These are phyloP conservation scores for Bos indicus DNA, from an alignment of 2,113 vertebrate genomes.

Conservation along the genomic window DNA sequence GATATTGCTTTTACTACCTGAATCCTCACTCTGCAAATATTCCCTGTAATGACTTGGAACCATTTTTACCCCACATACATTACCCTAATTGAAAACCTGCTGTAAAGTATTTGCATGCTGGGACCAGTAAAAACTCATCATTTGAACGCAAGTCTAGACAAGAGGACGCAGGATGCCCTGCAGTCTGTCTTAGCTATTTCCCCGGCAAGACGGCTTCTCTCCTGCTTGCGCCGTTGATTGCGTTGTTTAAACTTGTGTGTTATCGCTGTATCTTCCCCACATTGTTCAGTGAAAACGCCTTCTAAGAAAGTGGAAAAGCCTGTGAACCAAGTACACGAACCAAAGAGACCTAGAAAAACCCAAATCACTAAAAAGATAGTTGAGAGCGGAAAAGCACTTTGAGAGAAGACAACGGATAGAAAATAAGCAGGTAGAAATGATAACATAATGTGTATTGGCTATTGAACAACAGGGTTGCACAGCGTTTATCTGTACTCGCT, in stretches of 20 bases:
- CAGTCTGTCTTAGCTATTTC: background rate
- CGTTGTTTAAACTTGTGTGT: background rate
- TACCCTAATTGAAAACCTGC: background rate
- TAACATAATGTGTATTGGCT: background rate
- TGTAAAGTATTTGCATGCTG: background rate
- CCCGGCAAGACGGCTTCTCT: background rate
- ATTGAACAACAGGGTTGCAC: background rate
- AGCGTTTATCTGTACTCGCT: background rate
- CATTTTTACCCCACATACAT: background rate
- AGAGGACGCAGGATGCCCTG: background rate
- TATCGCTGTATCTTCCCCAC: background rate
- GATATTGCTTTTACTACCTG: background rate
- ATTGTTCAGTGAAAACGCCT: background rate
- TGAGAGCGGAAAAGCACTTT: background rate
- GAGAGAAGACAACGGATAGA: background rate
- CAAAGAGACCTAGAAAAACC: background rate
- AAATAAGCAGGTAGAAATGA: background rate
- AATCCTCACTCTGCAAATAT: background rate
- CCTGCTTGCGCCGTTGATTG: background rate
- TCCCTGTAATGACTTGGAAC: background rate
- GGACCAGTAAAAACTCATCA: slow-evolving; percentile 7
- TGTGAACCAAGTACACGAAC: background rate
- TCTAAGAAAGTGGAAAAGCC: background rate
- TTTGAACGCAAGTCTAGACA: slow-evolving; percentile 30
- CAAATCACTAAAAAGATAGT: background rate